These are phyloP conservation scores for Mylabris phalerata DNA, from an alignment of 1,140 invertebrate genomes.

Conservation along the genomic window DNA sequence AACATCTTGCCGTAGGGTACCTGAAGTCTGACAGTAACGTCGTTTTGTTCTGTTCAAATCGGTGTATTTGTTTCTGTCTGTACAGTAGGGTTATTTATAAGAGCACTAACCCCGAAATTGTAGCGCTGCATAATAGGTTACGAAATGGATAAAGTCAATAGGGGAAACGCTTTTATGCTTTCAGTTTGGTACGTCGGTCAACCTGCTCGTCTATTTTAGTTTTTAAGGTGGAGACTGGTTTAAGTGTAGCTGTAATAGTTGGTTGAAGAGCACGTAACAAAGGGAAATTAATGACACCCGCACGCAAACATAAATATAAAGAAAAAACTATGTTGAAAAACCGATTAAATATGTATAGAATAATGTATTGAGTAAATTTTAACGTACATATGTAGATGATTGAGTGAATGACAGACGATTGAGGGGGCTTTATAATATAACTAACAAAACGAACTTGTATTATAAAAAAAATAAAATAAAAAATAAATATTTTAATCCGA, in stretches of 20 bases:
- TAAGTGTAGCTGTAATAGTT: constrained; percentile 20
- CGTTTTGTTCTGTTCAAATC: too few species aligned
- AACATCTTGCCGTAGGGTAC: too few species aligned
- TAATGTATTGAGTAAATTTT: constrained; percentile 24
- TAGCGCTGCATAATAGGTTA: constrained; percentile 9
- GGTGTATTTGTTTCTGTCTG: neutral
- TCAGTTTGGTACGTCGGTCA: constrained; percentile 4
- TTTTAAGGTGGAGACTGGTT: constrained; percentile 10
- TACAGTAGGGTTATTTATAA: constrained; percentile 3
- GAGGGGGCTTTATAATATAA: neutral
- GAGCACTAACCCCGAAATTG: constrained; percentile 7
- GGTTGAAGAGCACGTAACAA: constrained; percentile 23
- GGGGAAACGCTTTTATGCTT: constrained; percentile 10
- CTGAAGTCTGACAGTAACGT: too few species aligned
- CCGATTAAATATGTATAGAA: constrained; percentile 17
- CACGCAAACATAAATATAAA: constrained; percentile 28
- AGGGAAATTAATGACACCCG: constrained; percentile 27
- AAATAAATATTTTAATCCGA: neutral
- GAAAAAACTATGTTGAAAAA: constrained; percentile 14
- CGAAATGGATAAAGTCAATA: constrained; percentile 12
- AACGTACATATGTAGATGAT: constrained; percentile 5
- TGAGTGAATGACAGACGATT: constrained; percentile 11
- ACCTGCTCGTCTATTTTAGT: constrained; percentile 6
- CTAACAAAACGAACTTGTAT: too few species aligned
- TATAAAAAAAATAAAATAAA: too few species aligned